These are phyloP conservation scores for Leuctra nigra DNA, from an alignment of 2,888 invertebrate genomes.

Conservation along the genomic window DNA sequence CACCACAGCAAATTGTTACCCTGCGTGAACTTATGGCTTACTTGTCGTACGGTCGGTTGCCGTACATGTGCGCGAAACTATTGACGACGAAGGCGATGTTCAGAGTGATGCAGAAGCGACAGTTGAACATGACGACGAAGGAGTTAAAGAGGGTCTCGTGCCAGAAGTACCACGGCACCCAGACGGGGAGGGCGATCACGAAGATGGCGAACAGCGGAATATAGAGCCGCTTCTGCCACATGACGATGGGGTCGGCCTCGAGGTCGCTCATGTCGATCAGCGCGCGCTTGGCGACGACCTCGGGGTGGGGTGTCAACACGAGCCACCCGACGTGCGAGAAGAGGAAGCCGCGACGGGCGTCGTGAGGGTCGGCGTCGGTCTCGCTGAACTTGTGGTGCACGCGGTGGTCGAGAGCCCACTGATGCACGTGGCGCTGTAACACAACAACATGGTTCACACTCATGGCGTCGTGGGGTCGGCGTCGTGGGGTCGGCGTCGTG, in stretches of 20 bases:
- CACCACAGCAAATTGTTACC: conserved; percentile 30
- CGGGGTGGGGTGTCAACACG: conserved; percentile 74
- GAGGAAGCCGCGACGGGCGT: conserved; percentile 78
- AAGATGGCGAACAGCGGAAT: conserved; percentile 64
- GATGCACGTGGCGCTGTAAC: conserved; percentile 69
- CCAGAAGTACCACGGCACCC: conserved; percentile 79
- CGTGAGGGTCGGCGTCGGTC: conserved; percentile 79
- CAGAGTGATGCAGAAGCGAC: conserved; percentile 75
- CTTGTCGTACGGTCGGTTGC: conserved; percentile 87
- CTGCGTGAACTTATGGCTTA: too few species aligned
- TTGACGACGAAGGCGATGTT: conserved; percentile 95
- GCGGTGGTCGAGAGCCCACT: conserved; percentile 81
- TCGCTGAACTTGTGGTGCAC: conserved; percentile 87
- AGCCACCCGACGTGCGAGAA: conserved; percentile 94
- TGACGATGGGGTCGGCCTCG: conserved; percentile 63
- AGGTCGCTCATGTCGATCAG: conserved; percentile 65
- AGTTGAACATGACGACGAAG: conserved; percentile 77
- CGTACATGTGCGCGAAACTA: conserved; percentile 90
- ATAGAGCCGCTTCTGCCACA: conserved; percentile 65
- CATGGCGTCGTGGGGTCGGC: conserved; percentile 81
- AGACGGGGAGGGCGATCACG: conserved; percentile 60
- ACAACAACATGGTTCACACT: too few species aligned
- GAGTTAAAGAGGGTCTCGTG: conserved; percentile 68
- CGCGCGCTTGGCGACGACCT: conserved; percentile 60
- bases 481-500: too few species aligned